Conservation (phyloP, 2,888 invertebrate species). For the Nasonia oneida region DNA sequence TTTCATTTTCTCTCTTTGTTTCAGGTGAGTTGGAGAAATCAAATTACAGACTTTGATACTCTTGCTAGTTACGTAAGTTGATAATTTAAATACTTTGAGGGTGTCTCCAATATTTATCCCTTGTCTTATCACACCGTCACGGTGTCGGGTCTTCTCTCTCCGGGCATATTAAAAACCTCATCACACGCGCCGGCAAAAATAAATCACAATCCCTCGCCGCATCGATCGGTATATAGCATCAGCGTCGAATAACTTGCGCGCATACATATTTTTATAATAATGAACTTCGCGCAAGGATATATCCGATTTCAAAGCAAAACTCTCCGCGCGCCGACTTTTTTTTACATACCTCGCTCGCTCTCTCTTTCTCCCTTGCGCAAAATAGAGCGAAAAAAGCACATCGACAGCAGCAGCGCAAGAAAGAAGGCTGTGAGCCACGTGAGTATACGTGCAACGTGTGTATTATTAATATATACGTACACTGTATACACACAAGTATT, state of each 20-base stretch:
- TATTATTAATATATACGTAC: not conserved
- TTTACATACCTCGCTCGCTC: not conserved
- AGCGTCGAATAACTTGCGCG: not conserved
- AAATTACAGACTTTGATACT: not conserved
- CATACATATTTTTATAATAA: constrained; percentile 10
- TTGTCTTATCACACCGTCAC: no score
- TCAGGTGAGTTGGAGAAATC: constrained; percentile 1
- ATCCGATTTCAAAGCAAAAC: constrained; percentile 29
- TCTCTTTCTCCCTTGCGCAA: not conserved
- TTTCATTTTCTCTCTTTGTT: not conserved
- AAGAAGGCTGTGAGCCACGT: constrained; percentile 10
- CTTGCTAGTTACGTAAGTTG: not conserved
- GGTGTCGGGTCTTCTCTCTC: no score
- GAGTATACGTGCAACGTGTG: not conserved
- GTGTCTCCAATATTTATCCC: not conserved
- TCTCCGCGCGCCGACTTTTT: not conserved
- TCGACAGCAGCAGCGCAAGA: not conserved
- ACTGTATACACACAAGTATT: not conserved
- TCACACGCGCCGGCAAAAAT: no score
- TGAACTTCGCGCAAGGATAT: not conserved
- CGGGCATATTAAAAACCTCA: no score
- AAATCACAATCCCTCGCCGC: no score
- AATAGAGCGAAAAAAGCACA: constrained; percentile 43
- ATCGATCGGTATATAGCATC: no score
- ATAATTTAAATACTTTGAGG: not conserved